Base-by-base conservation (phyloP, 2,113 vertebrate species). In the Muscicapa adusta region DNA sequence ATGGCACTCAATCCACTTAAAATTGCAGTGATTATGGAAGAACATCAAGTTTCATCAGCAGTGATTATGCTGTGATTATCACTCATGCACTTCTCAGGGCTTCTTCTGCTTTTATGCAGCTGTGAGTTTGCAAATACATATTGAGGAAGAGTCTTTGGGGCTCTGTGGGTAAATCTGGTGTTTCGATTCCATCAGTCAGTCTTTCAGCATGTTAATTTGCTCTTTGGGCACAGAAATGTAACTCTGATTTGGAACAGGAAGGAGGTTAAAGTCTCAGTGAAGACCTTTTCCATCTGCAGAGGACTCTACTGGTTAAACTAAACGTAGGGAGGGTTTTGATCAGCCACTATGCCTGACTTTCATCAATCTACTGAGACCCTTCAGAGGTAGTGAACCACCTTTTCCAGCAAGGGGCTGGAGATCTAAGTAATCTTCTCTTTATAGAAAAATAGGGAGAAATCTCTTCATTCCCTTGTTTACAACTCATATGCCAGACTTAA, bases 1-100 rank as follows among this genome's bases (percentile, higher is more conserved):
- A 95, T 90, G 96, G 95, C 93, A 96, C 93, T 97, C 87, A 85
- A 48, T 94, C 89, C 84, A 96, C 89, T 96, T 86, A 93, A 96
- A 97, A 97, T 97, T 96, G 96, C 50, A 95, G 94, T 54, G 90
- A 91, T 97, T 96, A 95, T 48, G 73, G 93, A 88, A 95, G 84
- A 96, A 96, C 85, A 93, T 91, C 89, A 96, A 94, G 80, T 93
- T 96, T 96, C 97, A 96, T 95, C 89, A 87, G 93, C 83, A 94
- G 67, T 91, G 51, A 94, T 96, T 96, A 93, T 1, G 2, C 86
- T 89, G 72, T 94, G 81, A 95, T 97, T 96, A 96, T 94, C 42
- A 47, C 38, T 78, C 89, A 60, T 9, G 4, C 47, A 60, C 40
- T 89, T 73, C 66, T 91, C 82, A 61, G 70, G n/a, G 91, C n/a